Conservation (phyloP, 2,113 vertebrate genomes). For the Apteryx mantelli region DNA sequence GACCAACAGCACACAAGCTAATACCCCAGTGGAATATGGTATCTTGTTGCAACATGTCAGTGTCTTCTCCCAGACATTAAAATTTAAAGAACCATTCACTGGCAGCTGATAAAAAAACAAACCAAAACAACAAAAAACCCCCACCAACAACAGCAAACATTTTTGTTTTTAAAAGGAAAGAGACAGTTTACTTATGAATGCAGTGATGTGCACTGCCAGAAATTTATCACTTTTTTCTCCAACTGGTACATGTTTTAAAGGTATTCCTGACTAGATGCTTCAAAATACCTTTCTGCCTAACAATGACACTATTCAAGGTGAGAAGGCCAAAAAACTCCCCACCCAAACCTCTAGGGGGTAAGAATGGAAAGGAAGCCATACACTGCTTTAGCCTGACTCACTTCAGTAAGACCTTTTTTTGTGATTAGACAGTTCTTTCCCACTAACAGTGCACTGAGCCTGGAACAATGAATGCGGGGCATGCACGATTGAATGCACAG, state of each 20-base stretch:
- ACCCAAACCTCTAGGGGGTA: neutral
- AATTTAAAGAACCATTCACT: neutral
- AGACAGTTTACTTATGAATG: conserved; percentile 47
- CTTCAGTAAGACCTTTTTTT: too few relatives aligned
- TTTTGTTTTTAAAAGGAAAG: neutral
- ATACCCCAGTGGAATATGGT: neutral
- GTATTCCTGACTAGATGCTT: neutral
- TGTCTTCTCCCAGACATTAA: neutral
- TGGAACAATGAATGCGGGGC: neutral
- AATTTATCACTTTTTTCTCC: conserved; percentile 42
- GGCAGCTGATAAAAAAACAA: neutral
- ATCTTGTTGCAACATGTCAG: neutral
- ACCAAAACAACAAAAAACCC: neutral
- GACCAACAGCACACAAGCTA: neutral
- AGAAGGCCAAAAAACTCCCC: neutral
- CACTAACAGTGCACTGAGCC: neutral
- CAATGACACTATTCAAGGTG: neutral
- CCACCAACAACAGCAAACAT: neutral
- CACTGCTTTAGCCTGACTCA: neutral
- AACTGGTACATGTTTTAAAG: neutral
- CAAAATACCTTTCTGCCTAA: neutral
- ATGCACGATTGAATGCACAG: neutral
- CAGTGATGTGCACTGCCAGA: neutral
- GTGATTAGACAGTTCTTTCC: neutral
- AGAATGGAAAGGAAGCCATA: neutral